Percentiles rank a stretch among this genome's conserved stretches.
These are phyloP conservation scores for Tonatia bakeri DNA, from an alignment of 2,113 vertebrate species.

Conservation along the genomic window DNA sequence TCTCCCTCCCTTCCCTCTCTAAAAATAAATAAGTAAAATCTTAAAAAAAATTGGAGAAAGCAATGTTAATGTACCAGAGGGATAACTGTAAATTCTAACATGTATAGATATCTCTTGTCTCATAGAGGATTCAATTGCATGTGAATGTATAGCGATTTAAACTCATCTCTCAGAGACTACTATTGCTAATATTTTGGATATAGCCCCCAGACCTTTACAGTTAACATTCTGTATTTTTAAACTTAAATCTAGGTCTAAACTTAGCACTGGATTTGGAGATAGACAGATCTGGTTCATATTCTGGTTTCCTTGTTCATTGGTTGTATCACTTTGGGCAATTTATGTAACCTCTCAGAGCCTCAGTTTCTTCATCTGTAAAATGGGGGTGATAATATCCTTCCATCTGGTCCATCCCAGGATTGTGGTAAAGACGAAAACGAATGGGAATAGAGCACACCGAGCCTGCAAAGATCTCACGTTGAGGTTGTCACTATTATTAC, in stretches of 20 bases:
- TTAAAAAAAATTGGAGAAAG: not conserved
- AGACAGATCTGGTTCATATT: not conserved
- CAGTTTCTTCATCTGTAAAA: constrained; percentile 25
- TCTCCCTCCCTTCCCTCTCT: no score
- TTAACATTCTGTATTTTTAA: not conserved
- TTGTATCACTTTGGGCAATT: not conserved
- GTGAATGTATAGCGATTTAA: not conserved
- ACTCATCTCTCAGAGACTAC: not conserved
- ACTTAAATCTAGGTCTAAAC: constrained; percentile 12
- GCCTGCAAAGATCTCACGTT: not conserved
- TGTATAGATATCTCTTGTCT: not conserved
- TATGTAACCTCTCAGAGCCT: not conserved
- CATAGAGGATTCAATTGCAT: not conserved
- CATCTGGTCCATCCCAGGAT: not conserved
- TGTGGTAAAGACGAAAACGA: not conserved
- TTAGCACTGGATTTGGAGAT: not conserved
- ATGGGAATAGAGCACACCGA: not conserved
- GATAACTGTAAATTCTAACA: not conserved
- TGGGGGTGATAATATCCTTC: not conserved
- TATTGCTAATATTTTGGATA: not conserved
- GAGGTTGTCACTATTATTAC: not conserved
- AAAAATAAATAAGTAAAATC: no score
- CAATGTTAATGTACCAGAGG: not conserved
- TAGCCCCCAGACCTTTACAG: not conserved
- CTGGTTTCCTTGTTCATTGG: not conserved